These are phyloP conservation scores for Microcebus ravelobensis DNA, from an alignment of 2,113 vertebrate genomes.

Conservation along the genomic window DNA sequence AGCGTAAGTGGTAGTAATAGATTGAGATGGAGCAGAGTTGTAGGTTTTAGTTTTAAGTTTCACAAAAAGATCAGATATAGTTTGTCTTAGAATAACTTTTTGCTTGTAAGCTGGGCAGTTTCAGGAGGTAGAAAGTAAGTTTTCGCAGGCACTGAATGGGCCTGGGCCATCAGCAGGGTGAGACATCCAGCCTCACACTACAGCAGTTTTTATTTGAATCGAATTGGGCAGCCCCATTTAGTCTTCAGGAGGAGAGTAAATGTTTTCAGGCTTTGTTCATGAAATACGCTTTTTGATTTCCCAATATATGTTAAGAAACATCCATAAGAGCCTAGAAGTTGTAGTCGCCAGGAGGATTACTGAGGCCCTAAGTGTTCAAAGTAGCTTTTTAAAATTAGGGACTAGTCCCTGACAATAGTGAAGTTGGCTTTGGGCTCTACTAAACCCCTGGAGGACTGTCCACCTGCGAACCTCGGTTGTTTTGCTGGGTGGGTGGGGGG, in stretches of 20 bases:
- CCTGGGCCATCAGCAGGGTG: not conserved
- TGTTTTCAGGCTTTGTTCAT: conserved; percentile 58
- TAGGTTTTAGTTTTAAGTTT: conserved; percentile 35
- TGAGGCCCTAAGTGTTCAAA: conserved; percentile 44
- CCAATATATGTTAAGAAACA: conserved; percentile 57
- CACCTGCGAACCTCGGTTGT: conserved; percentile 46
- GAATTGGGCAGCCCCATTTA: not conserved
- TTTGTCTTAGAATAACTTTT: conserved; percentile 22
- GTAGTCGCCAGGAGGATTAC: not conserved
- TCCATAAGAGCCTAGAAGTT: conserved; percentile 15
- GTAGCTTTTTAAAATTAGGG: conserved; percentile 46
- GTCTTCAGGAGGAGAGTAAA: not conserved
- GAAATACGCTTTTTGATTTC: conserved; percentile 61
- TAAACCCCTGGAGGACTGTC: not conserved
- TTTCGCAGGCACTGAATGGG: conserved; percentile 37
- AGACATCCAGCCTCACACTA: not conserved
- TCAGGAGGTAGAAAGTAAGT: conserved; percentile 61
- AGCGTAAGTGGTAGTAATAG: not conserved
- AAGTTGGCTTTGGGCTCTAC: conserved; percentile 23
- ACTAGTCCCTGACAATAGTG: not conserved
- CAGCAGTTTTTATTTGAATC: conserved; percentile 21
- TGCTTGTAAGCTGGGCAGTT: conserved; percentile 33
- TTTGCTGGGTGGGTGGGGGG: not conserved
- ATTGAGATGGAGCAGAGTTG: not conserved
- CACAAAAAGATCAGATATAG: not conserved